Evolutionary conservation across 1,140 invertebrate genomes (phyloP).

Genomic region (Colletes gigas): DNA sequence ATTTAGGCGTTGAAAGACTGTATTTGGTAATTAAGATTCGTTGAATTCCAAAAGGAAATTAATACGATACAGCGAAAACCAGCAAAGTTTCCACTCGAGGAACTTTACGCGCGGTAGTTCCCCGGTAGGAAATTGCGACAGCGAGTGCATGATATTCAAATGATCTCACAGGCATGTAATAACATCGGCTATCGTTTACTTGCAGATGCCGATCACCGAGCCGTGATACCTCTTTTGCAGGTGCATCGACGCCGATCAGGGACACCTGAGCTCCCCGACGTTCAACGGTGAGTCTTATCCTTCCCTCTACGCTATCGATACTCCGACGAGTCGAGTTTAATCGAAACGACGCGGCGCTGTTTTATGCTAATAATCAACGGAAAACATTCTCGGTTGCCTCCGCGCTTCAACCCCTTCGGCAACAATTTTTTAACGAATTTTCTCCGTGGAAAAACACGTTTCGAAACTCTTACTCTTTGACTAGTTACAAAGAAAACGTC

Average conservation of each 20-base stretch:
- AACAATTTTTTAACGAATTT: no score
- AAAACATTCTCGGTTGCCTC: no score
- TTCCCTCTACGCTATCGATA: not conserved
- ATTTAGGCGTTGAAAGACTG: no score
- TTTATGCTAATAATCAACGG: not conserved
- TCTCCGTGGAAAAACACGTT: no score
- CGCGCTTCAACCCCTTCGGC: no score
- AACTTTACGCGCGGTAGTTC: conserved; percentile 1
- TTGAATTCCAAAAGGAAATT: no score
- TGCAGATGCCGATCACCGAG: conserved; percentile 43
- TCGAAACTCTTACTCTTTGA: no score
- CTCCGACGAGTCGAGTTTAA: conserved; percentile 6
- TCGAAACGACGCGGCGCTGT: not conserved
- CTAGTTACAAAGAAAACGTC: no score
- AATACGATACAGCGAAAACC: no score
- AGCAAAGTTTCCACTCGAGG: not conserved
- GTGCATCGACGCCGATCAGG: conserved; percentile 38
- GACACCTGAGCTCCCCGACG: conserved; percentile 27
- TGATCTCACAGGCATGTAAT: conserved; percentile 15
- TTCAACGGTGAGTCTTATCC: not conserved
- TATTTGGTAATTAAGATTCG: no score
- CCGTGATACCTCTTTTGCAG: conserved; percentile 47
- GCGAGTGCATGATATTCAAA: conserved; percentile 8
- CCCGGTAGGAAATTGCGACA: not conserved
- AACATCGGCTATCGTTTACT: conserved; percentile 27